Base-by-base conservation (phyloP, 2,888 invertebrate species). In the Trissoscelio sp. region DNA sequence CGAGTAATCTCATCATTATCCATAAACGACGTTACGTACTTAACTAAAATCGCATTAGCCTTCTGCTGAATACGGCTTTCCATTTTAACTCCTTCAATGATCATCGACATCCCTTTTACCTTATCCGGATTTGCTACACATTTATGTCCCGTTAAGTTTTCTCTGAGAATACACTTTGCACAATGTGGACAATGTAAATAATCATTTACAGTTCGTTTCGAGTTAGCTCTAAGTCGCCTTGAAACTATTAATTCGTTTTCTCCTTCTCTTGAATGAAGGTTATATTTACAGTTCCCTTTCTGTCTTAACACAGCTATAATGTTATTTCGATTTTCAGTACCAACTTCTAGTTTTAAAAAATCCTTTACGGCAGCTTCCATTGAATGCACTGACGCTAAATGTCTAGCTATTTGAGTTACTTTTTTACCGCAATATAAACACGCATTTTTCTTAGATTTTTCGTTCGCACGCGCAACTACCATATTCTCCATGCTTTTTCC, bases 401-500 rank as follows among this genome's bases (percentile, higher is more conserved):
- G 74, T 16, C 66, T 42, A 12, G 46, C 3, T 7, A 74, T 3
- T 57, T 74, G 66, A 3, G 12, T 39, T 6, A 66, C 37, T 12
- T 14, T 37, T 12, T 74, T 74, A 11, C 48, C 48, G 9, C 74
- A 74, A 20, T 46, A 74, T 1, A 74, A 2, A 16, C 74, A 66
- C 0, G 64, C 39, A 39, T 57, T 39, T 20, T 4, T 12, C 6
- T 20, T 20, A 7, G 9, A 0, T 1, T 9, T 11, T 11, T 18
- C 3, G 3, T 2, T 3, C 0, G 20, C n/a, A 1, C 0, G 18
- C 2, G 18, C 9, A 3, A 46, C 46, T 3, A 9, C 11, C 46
- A 46, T 46, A 20, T 20, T 3, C 3, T 20, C 3, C 11, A 20
- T 46, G 1, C 20, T 20, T 11, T 46, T 46, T 14, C 46, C 46